Evolutionary conservation across 2,113 vertebrate genomes (phyloP), one percentile per base, ranked within the genome.

Genomic region (Neoarius graeffei): DNA sequence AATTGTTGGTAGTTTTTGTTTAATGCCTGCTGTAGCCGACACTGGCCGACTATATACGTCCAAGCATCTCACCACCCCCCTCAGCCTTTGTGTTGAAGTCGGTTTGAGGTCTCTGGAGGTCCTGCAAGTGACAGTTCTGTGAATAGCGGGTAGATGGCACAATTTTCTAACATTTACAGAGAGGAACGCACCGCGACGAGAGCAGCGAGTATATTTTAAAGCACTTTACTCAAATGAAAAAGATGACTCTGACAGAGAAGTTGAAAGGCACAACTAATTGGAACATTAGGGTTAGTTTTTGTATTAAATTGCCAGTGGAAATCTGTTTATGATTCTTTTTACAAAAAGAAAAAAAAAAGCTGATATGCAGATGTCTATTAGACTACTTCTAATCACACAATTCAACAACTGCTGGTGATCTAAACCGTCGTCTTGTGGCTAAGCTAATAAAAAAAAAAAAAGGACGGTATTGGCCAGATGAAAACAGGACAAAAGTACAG

Each of bases 121-220:
- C 95, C 91, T 76, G 94, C 92, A 94, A 96, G 96, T 97, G 97
- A 98, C 98, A 99, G 97, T 99, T 98, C 97, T 97, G 94, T 94
- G 95, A 96, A 95, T 95, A 96, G 96, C 98, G 96, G 98, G 98
- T 99, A 99, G 98, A 99, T 99, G 98, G 98, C 98, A 99, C 97
- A 98, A 96, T 99, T 99, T 98, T 98, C 97, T 98, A 96, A 99
- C 97, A 97, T 99, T 98, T 99, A 96, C 96, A 96, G 94, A 94
- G 95, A 95, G 94, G 94, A 95, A 93, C 91, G 95, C 95, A 95
- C 94, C 87, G 83, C 89, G 95, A 95, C 94, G 94, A 93, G 95
- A 95, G 96, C 94, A 95, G 95, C 95, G 94, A 96, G 96, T 95
- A 94, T 94, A 96, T 97, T 96, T 96, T 95, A 96, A 96, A 95